Conservation (phyloP, 2,888 invertebrate species). For the Hirtodrosophila histrioides region DNA sequence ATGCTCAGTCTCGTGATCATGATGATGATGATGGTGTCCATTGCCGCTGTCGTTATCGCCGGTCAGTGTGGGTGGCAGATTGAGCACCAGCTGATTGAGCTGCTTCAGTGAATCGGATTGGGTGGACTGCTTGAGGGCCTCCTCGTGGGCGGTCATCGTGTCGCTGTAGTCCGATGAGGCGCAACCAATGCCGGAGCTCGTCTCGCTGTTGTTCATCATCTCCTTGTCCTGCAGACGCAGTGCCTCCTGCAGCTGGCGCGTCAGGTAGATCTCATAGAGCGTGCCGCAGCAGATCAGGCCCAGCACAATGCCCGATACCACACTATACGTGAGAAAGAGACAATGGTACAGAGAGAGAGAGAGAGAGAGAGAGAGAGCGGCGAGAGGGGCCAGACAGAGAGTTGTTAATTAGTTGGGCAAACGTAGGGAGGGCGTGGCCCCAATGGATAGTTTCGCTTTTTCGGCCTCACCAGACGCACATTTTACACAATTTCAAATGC, state of each 20-base stretch:
- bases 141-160: slow-evolving; percentile 77
- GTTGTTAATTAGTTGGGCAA: slow-evolving; percentile 46
- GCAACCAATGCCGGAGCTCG: slow-evolving; percentile 85
- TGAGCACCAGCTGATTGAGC: slow-evolving; percentile 82
- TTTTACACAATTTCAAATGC: slow-evolving; percentile 53
- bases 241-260: slow-evolving; percentile 76
- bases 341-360: neutral
- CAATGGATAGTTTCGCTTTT: slow-evolving; percentile 61
- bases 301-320: slow-evolving; percentile 85
- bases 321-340: slow-evolving; percentile 82
- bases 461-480: slow-evolving; percentile 11
- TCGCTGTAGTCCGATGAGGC: slow-evolving; percentile 85
- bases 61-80: slow-evolving; percentile 82
- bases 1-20: slow-evolving; percentile 40
- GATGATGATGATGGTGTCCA: slow-evolving; percentile 60
- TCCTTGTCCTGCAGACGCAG: slow-evolving; percentile 83
- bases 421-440: slow-evolving; percentile 24
- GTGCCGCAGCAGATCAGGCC: slow-evolving; percentile 88
- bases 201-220: slow-evolving; percentile 84
- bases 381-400: slow-evolving; percentile 1
- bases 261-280: slow-evolving; percentile 87
- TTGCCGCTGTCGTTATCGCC: slow-evolving; percentile 83
- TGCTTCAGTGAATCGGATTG: slow-evolving; percentile 78
- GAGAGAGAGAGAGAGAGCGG: neutral
- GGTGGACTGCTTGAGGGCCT: slow-evolving; percentile 58